A percentile compares a stretch with the other conserved stretches of the same genome.
phyloP scores from a whole-genome alignment of 1,140 invertebrate species.

The Caenorhabditis inopinata region DNA sequence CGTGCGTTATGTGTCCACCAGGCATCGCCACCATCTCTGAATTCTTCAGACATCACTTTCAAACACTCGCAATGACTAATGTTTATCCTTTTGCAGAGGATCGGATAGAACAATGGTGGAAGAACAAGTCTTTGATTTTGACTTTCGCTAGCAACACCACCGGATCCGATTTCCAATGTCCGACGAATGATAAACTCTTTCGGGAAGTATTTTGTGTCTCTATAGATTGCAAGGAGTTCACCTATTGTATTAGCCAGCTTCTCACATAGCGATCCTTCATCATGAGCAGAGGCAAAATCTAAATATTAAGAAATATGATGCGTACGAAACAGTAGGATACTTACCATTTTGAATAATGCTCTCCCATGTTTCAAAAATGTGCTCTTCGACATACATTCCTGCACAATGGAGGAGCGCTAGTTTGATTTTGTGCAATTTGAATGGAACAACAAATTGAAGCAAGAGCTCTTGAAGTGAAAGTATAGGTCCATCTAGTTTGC shows the following conservation, averaged over 20 bases:
- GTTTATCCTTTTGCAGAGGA: not conserved
- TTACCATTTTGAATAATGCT: conserved; percentile 71
- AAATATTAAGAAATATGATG: no score
- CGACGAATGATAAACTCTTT: not conserved
- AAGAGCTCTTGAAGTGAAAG: conserved; percentile 17
- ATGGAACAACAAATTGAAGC: conserved; percentile 36
- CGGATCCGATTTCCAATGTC: not conserved
- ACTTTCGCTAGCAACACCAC: not conserved
- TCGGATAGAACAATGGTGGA: not conserved
- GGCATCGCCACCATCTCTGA: not conserved
- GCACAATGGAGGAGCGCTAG: conserved; percentile 71
- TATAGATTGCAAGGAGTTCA: conserved; percentile 10
- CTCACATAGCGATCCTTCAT: not conserved
- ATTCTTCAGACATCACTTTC: not conserved
- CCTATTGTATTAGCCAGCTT: not conserved
- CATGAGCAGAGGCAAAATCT: no score
- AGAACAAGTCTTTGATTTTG: not conserved
- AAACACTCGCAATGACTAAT: not conserved
- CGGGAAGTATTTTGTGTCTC: conserved; percentile 35
- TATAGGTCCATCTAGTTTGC: not conserved
- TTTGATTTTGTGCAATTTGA: conserved; percentile 67
- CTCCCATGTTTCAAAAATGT: conserved; percentile 71
- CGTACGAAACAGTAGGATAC: not conserved
- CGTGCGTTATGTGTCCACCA: conserved; percentile 15
- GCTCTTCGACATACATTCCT: conserved; percentile 68